Evolutionary conservation across 2,113 vertebrate genomes (phyloP), one percentile per base, ranked within the genome.

Genomic region (Oxyura jamaicensis): DNA sequence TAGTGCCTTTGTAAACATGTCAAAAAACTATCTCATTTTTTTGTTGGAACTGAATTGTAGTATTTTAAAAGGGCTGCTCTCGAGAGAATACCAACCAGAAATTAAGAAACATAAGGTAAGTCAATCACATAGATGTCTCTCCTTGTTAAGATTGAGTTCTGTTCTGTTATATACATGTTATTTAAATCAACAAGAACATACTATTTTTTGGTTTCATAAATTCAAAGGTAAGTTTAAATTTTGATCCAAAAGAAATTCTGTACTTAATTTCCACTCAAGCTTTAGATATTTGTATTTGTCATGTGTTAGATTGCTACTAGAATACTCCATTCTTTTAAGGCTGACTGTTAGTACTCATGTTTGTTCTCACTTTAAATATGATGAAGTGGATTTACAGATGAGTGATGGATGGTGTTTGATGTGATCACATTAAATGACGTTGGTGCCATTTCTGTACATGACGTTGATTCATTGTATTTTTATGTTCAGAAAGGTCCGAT

Each of bases 401-500:
- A 95, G 75, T 95, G 83, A 90, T 95, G 83, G 78, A 86, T 95
- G 52, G 19, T 92, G 44, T 92, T 96, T 92, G 60, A 91, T 88
- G 85, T 96, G 94, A 97, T 97, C 89, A 91, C 68, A 55, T 93
- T 90, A 95, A 88, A 90, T 97, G 97, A 95, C n/a, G 42, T 91
- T 93, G 92, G 44, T 93, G 86, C 50, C 91, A 28, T 91, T 90
- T 96, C 83, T 83, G 81, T 91, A 86, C 80, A 55, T 88, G 90
- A 97, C 96, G 93, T 97, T 96, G 97, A 98, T 91, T 95, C 95
- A 96, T 93, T 80, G 48, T 91, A 67, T 86, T 94, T 93, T 88
- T 83, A 31, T 92, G 77, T 91, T 94, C 92, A 77, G 67, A 94
- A 90, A 95, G 96, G 88, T 94, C 93, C 11, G 16, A 93, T 89